Base-by-base conservation (phyloP, 2,113 vertebrate genomes). In the Calyptomena viridis region DNA sequence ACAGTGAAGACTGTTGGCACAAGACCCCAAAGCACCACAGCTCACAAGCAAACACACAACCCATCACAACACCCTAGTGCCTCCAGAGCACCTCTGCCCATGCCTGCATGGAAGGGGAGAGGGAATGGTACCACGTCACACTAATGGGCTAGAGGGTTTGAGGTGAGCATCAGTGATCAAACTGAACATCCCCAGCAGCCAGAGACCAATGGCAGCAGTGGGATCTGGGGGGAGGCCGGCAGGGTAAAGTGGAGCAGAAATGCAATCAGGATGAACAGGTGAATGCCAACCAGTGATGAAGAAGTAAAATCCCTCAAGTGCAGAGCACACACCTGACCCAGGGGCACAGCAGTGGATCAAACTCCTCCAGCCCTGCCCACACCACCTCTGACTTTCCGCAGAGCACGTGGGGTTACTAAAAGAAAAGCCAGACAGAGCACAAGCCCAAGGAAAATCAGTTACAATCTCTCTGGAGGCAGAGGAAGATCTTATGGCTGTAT, bases 51-150 rank as follows among this genome's bases (percentile, higher is more conserved):
- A 73, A 69, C 7, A 8, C 21, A 22, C 7, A 11, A 4, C 22
- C 62, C 58, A 14, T 4, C 44, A 5, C 30, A 6, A 4, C 0
- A 18, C 31, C 40, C 47, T 27, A 0, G 28, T 8, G 17, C 4
- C 31, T 11, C 14, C 3, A 4, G 4, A 90, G 42, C 37, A 37
- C 22, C 52, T 33, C 49, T 52, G 33, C 53, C 47, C 8, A 2
- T 18, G 24, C 35, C 59, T 10, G 7, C 46, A 64, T 52, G 2
- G 1, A 39, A 12, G 53, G 6, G 33, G 31, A 52, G 50, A 44
- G 6, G 3, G 5, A 47, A 18, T 8, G 14, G 37, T n/a, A 66
- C 13, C 12, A 22, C 14, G 12, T 16, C 13, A 14, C 22, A 3
- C 24, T 5, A 6, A 11, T 0, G 6, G 39, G 25, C 8, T 28